These are phyloP conservation scores for Bombus cullumanus DNA, from an alignment of 1,140 invertebrate genomes.

Conservation along the genomic window DNA sequence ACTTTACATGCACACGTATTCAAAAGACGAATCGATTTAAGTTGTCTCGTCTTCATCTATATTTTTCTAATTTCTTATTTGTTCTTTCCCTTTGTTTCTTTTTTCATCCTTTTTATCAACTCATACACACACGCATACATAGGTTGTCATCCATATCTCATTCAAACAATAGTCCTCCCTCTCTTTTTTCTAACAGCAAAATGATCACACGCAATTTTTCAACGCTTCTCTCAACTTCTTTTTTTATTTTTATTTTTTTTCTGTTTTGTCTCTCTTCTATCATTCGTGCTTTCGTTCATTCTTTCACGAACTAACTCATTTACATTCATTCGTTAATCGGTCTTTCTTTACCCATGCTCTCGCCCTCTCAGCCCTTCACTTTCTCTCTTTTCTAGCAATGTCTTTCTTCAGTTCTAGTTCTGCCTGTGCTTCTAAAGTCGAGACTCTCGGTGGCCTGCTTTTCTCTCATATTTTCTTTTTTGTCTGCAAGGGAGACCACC, in stretches of 20 bases:
- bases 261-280: neutral
- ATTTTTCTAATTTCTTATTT: neutral
- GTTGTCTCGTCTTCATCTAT: neutral
- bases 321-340: neutral
- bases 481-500: slow-evolving; percentile 32
- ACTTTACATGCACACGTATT: neutral
- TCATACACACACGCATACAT: neutral
- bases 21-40: slow-evolving; percentile 25
- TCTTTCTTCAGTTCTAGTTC: slow-evolving; percentile 74
- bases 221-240: neutral
- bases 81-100: neutral
- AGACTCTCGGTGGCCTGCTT: slow-evolving; percentile 58
- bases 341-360: neutral
- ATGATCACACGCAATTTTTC: slow-evolving; percentile 15
- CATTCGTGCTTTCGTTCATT: neutral
- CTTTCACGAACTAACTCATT: slow-evolving; percentile 3
- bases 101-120: neutral
- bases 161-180: neutral
- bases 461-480: slow-evolving; percentile 34
- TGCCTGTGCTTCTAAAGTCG: slow-evolving; percentile 72
- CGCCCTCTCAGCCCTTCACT: neutral
- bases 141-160: neutral
- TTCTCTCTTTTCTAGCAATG: slow-evolving; percentile 59
- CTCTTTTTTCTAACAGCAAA: neutral
- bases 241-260: neutral